These are phyloP conservation scores for Melangyna quadrimaculata DNA, from an alignment of 2,888 invertebrate species.

Conservation along the genomic window DNA sequence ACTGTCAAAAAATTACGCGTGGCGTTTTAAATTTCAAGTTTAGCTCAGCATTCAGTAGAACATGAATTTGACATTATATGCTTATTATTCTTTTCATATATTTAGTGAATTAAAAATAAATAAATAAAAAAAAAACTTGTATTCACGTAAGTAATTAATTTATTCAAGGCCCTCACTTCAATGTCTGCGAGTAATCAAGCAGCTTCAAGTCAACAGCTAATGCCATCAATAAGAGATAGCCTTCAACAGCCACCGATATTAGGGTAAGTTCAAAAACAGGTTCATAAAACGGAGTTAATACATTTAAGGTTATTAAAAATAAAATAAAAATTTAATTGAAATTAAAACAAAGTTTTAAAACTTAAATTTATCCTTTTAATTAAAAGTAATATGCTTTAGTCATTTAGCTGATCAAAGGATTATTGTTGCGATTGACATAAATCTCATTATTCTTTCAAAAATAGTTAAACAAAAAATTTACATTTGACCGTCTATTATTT, in stretches of 20 bases:
- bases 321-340: not conserved
- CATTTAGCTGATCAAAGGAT: too few relatives aligned
- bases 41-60: not conserved
- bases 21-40: not conserved
- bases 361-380: too few relatives aligned
- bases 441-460: too few relatives aligned
- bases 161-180: conserved; percentile 80
- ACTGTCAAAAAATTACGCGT: not conserved
- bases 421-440: too few relatives aligned
- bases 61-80: conserved; percentile 51
- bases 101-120: not conserved
- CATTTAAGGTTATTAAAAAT: too few relatives aligned
- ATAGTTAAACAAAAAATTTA: too few relatives aligned
- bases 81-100: not conserved
- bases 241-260: conserved; percentile 83
- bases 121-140: not conserved
- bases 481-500: not conserved
- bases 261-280: conserved; percentile 80
- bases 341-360: too few relatives aligned
- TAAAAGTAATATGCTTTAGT: too few relatives aligned
- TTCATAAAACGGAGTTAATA: too few relatives aligned
- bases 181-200: conserved; percentile 86
- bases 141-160: not conserved
- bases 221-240: conserved; percentile 86
- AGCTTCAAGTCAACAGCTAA: conserved; percentile 82